These are phyloP conservation scores for Tetragnatha versicolor DNA, from an alignment of 1,140 invertebrate species.

Conservation along the genomic window DNA sequence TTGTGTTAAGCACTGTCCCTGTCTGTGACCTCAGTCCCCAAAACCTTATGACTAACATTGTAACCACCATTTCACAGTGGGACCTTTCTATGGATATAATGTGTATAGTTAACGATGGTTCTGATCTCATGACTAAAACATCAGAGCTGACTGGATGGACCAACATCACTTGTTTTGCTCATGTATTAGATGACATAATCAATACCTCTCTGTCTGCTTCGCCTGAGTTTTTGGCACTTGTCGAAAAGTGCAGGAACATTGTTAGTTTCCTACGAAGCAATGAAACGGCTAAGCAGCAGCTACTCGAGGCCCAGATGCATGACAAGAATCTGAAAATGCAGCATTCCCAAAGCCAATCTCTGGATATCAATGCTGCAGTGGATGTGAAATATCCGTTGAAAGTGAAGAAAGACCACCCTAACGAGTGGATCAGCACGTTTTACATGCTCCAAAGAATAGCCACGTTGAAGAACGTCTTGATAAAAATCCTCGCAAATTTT, in stretches of 20 bases:
- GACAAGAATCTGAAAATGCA: constrained; percentile 49
- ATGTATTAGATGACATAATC: constrained; percentile 43
- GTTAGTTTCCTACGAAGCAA: constrained; percentile 34
- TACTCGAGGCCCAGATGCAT: constrained; percentile 46
- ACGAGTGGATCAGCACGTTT: constrained; percentile 48
- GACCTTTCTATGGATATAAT: constrained; percentile 31
- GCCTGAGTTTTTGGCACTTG: constrained; percentile 8
- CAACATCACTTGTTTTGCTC: constrained; percentile 28
- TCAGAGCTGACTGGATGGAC: constrained; percentile 30
- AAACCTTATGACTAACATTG: constrained; percentile 31
- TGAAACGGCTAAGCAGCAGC: constrained; percentile 41
- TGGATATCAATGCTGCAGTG: constrained; percentile 38
- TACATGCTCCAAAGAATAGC: constrained; percentile 52
- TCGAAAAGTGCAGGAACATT: constrained; percentile 36
- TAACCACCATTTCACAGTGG: constrained; percentile 43
- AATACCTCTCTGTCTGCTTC: constrained; percentile 19
- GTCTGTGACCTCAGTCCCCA: constrained; percentile 19
- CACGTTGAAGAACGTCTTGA: constrained; percentile 43
- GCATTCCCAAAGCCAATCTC: constrained; percentile 2
- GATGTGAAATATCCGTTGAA: constrained; percentile 46
- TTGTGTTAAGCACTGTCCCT: constrained; percentile 23
- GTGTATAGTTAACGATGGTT: constrained; percentile 46
- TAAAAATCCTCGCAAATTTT: constrained; percentile 17
- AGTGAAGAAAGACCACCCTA: constrained; percentile 46
- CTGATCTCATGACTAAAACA: constrained; percentile 28